Evolutionary conservation across 2,113 vertebrate species (phyloP).

Genomic region (Heloderma charlesbogerti): DNA sequence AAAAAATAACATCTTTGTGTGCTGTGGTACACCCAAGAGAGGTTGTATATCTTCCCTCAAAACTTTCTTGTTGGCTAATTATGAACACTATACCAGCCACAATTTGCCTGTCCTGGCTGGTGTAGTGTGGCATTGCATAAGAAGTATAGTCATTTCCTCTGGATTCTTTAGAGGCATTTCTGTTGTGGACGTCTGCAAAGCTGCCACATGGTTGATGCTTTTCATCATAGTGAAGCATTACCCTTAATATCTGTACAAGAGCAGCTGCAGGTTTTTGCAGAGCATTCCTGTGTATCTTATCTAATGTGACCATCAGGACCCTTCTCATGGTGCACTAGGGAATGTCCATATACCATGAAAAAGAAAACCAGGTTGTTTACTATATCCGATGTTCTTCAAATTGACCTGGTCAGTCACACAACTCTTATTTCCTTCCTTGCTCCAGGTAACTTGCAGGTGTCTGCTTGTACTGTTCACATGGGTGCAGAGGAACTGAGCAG

Average conservation of each 20-base stretch:
- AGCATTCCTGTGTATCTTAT: not conserved
- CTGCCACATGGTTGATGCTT: not conserved
- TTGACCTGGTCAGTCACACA: not conserved
- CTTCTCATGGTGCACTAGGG: not conserved
- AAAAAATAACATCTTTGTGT: not conserved
- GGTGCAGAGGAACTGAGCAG: not conserved
- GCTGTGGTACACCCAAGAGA: too few species aligned
- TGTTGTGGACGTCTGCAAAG: not conserved
- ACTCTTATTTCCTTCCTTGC: not conserved
- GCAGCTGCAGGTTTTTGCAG: not conserved
- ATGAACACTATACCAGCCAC: not conserved
- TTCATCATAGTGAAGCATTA: not conserved
- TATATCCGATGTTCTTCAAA: not conserved
- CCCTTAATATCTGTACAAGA: not conserved
- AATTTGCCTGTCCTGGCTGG: not conserved
- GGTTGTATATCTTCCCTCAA: not conserved
- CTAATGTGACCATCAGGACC: not conserved
- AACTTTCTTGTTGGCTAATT: not conserved
- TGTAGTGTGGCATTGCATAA: not conserved
- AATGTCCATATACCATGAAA: not conserved
- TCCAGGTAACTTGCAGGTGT: not conserved
- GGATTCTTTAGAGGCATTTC: not conserved
- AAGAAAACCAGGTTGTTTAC: not conserved
- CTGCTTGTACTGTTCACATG: not conserved
- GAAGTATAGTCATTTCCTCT: not conserved